Evolutionary conservation across 1,140 invertebrate genomes (phyloP).

Genomic region (Brachionus koreanus): DNA sequence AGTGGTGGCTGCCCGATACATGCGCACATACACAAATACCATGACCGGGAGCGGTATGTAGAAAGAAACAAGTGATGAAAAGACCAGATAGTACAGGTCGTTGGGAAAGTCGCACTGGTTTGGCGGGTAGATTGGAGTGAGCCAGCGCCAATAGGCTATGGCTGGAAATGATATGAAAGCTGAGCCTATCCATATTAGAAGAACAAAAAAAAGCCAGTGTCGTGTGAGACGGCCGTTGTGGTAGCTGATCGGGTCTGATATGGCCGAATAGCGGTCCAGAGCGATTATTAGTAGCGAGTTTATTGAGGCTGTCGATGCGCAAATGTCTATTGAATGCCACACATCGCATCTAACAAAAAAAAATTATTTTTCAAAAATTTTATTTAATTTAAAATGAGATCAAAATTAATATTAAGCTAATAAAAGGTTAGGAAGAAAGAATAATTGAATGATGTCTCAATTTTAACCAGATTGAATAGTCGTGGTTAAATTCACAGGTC

Average conservation of each 20-base stretch:
- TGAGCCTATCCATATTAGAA: constrained; percentile 27
- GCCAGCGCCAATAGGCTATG: constrained; percentile 51
- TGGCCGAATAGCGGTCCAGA: constrained; percentile 40
- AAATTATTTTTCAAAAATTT: too few relatives aligned
- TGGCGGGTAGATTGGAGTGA: neutral
- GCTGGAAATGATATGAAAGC: constrained; percentile 44
- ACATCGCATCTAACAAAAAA: neutral
- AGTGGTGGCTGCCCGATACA: constrained; percentile 52
- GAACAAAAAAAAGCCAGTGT: constrained; percentile 1
- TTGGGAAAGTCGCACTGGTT: constrained; percentile 18
- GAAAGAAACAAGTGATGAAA: constrained; percentile 58
- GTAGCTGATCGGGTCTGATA: constrained; percentile 41
- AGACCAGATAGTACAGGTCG: constrained; percentile 52
- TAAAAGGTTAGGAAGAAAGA: too few relatives aligned
- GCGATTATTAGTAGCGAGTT: constrained; percentile 25
- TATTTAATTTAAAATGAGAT: too few relatives aligned
- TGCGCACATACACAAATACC: constrained; percentile 56
- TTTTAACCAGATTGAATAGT: too few relatives aligned
- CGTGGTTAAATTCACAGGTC: too few relatives aligned
- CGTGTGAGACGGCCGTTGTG: neutral
- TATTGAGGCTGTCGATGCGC: constrained; percentile 45
- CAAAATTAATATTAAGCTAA: too few relatives aligned
- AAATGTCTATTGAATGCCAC: constrained; percentile 37
- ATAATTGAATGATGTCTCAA: too few relatives aligned
- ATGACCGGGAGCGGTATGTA: constrained; percentile 57